Percentiles rank a stretch among this genome's conserved stretches.
Evolutionary conservation across 2,888 invertebrate genomes (phyloP).

Genomic region (Lithophane leautieri): DNA sequence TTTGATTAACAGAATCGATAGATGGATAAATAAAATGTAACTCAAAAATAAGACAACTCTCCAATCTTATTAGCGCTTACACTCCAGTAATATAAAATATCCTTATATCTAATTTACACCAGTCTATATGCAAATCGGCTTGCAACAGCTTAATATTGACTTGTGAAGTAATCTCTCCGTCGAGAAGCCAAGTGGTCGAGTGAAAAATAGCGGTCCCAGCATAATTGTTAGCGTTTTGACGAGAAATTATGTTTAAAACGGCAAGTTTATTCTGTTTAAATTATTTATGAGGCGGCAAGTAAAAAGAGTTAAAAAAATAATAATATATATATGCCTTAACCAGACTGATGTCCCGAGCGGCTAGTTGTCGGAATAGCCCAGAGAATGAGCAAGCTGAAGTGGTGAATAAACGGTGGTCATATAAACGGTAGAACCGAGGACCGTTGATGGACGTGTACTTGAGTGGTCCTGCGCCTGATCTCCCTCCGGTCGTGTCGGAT

Average conservation of each 20-base stretch:
- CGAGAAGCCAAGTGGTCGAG: conserved; percentile 2
- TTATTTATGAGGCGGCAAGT: conserved; percentile 13
- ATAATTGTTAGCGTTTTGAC: conserved; percentile 29
- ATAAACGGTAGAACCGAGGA: no score
- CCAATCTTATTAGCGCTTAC: not conserved
- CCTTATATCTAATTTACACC: conserved; percentile 14
- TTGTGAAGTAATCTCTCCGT: conserved; percentile 23
- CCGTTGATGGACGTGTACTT: no score
- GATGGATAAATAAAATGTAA: not conserved
- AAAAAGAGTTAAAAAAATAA: not conserved
- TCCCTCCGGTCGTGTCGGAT: no score
- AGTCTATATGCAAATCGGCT: conserved; percentile 46
- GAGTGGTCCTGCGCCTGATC: no score
- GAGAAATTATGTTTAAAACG: conserved; percentile 12
- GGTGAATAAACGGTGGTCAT: no score
- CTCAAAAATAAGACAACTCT: not conserved
- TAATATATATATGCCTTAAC: not conserved
- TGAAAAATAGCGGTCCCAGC: conserved; percentile 29
- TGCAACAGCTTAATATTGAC: conserved; percentile 33
- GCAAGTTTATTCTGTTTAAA: not conserved
- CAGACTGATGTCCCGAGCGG: not conserved
- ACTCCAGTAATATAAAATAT: conserved; percentile 15
- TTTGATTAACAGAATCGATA: not conserved
- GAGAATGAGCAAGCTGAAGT: no score
- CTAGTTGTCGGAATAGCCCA: no score